Base-by-base conservation (phyloP, 2,888 invertebrate genomes). In the Fragum whitleyi region DNA sequence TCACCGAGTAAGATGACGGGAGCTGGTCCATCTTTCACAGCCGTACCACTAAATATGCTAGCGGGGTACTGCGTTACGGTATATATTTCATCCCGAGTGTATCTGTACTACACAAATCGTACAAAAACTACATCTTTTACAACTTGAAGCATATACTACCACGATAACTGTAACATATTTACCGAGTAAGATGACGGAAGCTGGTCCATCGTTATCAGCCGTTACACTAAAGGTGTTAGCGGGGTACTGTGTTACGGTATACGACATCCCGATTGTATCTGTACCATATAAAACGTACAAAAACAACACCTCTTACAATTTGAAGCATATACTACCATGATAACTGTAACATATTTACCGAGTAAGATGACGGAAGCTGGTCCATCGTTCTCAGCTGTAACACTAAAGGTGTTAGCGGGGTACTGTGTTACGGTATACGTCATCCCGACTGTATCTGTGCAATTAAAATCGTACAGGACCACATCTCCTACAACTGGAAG, bases 391-490 rank as follows among this genome's bases (percentile, higher is more conserved):
- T 65, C 65, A 9, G 21, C 21, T 9, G 42, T 42, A 32, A 65
- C 65, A 21, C 23, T 42, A 23, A 65, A 65, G 0, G 42, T 65
- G 26, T 65, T 65, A 1, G 9, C 42, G 3, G 65, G 65, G 36
- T 14, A 65, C 42, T 65, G 65, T 23, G 65, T 65, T 9, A 65
- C 5, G 6, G 65, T 65, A 26, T 65, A 65, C 5, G 42, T 42
- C 65, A 65, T 65, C 7, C 26, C 42, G 21, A 14, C 2, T 3
- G 21, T 65, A 14, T 2, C 29, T 0, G 42, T 65, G 21, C 65
- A 65, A 42, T 65, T 65, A 65, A 65, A 65, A 36, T 65, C 65
- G 36, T 42, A 42, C 42, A 65, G 23, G 3, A 65, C 65, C 7
- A 65, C 65, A 19, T 32, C 21, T 0, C 65, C 65, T 1, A 42